phyloP scores from a whole-genome alignment of 2,113 vertebrate species.

The Barbus barbus region DNA sequence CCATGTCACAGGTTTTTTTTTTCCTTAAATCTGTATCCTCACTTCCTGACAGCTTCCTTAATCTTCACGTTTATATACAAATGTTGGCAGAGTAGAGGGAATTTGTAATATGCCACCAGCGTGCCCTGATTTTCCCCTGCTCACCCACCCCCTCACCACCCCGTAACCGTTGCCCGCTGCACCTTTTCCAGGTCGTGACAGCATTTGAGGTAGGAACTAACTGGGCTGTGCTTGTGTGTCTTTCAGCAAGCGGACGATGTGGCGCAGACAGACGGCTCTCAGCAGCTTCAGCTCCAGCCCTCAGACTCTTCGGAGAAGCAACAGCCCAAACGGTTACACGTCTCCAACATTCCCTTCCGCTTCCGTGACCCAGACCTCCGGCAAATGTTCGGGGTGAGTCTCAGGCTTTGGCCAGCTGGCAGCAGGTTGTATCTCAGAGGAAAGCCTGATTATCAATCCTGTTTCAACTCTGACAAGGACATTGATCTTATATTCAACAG shows the following conservation, averaged over 20 bases:
- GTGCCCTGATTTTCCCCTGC: conserved; percentile 26
- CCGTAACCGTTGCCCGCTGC: background rate
- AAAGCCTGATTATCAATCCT: background rate
- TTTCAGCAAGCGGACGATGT: conserved; percentile 86
- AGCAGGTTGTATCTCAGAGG: background rate
- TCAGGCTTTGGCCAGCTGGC: background rate
- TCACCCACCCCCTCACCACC: background rate
- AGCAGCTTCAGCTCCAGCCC: conserved; percentile 85
- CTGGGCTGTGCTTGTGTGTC: conserved; percentile 43
- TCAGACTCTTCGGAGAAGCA: conserved; percentile 87
- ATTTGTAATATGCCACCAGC: conserved; percentile 52
- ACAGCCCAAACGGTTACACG: conserved; percentile 92
- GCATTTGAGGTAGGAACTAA: conserved; percentile 28
- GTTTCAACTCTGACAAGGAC: conserved; percentile 8
- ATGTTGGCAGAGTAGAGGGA: conserved; percentile 50
- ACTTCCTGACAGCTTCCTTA: conserved; percentile 56
- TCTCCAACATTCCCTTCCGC: conserved; percentile 65
- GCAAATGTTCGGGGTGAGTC: conserved; percentile 95
- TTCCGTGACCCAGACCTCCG: conserved; percentile 93
- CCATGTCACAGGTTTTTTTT: conserved; percentile 56
- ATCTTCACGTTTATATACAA: conserved; percentile 54
- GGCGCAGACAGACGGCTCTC: conserved; percentile 86
- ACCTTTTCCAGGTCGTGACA: background rate
- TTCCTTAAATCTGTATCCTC: conserved; percentile 53
- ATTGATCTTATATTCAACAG: conserved; percentile 9